Conservation (phyloP, 2,888 invertebrate genomes). For the Napeogenes sylphis region DNA sequence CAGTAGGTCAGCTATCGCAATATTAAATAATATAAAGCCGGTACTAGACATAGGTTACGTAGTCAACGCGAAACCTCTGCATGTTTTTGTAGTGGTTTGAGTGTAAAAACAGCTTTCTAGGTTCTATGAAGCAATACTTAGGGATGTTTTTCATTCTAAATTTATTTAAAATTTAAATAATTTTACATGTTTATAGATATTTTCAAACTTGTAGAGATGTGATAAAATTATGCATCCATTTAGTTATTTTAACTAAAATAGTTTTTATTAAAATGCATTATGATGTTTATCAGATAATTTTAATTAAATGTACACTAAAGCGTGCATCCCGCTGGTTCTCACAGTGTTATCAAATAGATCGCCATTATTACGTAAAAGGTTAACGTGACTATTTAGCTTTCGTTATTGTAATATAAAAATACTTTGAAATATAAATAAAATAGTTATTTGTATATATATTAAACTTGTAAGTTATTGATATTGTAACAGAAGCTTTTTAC, state of each 20-base stretch:
- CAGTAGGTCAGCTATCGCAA: constrained; percentile 3
- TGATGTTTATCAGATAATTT: constrained; percentile 17
- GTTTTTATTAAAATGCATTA: neutral
- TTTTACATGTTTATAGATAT: too few relatives aligned
- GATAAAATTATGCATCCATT: neutral
- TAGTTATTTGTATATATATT: neutral
- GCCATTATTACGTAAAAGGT: constrained; percentile 34
- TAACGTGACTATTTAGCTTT: constrained; percentile 15
- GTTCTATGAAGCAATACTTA: neutral
- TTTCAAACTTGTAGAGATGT: too few relatives aligned
- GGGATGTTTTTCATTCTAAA: too few relatives aligned
- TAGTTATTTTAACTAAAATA: neutral
- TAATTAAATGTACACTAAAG: constrained; percentile 26
- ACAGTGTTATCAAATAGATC: constrained; percentile 34
- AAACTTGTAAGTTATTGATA: neutral
- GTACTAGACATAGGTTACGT: neutral
- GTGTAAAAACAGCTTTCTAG: constrained; percentile 14
- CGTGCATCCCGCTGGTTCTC: constrained; percentile 31
- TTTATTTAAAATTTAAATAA: too few relatives aligned
- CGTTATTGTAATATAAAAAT: neutral
- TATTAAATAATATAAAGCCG: neutral
- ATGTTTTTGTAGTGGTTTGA: constrained; percentile 15
- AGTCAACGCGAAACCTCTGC: constrained; percentile 2
- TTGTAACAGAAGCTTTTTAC: constrained; percentile 3
- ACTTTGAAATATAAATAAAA: neutral